phyloP scores from a whole-genome alignment of 2,797 vertebrate genomes.

The Sebastes goodei region DNA sequence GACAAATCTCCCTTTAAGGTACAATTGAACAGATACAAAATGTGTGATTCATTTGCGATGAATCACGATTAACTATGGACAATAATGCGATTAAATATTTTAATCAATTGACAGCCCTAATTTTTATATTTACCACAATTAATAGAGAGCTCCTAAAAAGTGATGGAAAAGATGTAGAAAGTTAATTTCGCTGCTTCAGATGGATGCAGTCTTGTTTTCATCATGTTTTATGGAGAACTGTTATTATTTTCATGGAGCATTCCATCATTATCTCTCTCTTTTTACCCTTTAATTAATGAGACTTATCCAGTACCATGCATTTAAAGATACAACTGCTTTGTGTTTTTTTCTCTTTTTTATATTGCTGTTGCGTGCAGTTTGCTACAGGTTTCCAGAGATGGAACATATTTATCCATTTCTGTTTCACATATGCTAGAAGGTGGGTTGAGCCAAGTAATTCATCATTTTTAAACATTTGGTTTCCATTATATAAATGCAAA shows the following conservation, averaged over 20 bases:
- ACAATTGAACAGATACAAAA: too few species aligned
- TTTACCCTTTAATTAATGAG: constrained; percentile 13
- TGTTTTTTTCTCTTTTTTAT: not conserved
- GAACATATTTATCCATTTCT: constrained; percentile 4
- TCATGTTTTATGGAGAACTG: constrained; percentile 5
- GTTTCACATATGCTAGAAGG: constrained; percentile 23
- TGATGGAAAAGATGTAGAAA: not conserved
- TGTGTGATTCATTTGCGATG: accelerated
- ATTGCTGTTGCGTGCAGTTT: constrained; percentile 7
- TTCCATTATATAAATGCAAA: constrained; percentile 49
- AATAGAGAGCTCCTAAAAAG: not conserved
- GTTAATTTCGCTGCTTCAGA: not conserved
- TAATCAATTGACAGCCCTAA: not conserved
- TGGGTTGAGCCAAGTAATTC: constrained; percentile 37
- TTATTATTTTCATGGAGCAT: constrained; percentile 18
- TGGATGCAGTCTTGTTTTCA: constrained; percentile 7
- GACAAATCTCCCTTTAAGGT: too few species aligned
- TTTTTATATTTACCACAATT: not conserved
- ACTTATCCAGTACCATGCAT: not conserved
- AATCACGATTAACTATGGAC: too few species aligned
- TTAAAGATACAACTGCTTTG: constrained; percentile 11
- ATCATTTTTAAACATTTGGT: constrained; percentile 59
- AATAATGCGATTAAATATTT: too few species aligned
- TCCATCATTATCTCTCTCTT: not conserved
- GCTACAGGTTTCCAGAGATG: not conserved